Conservation (phyloP, 2,113 vertebrate genomes). For the human region GRCh38 chr3:149156501-149157000, state of each 20-base stretch:
- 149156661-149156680: neutral
- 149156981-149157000: neutral
- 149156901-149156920: neutral
- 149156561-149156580: neutral
- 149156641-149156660: neutral
- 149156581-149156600: neutral
- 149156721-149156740: neutral
- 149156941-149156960: neutral
- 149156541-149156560: neutral
- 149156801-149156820: neutral
- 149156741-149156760: neutral
- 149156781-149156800: conserved; percentile 13
- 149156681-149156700: neutral
- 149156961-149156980: neutral
- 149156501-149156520: neutral
- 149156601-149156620: neutral
- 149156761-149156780: neutral
- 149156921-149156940: neutral
- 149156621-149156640: neutral
- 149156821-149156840: neutral
- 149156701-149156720: neutral
- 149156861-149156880: neutral
- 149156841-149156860: neutral
- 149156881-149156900: neutral
- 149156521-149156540: neutral